Percentiles rank a stretch among this genome's conserved stretches.
Evolutionary conservation across 1,140 invertebrate genomes (phyloP).

Genomic region (Micrasema longulum): DNA sequence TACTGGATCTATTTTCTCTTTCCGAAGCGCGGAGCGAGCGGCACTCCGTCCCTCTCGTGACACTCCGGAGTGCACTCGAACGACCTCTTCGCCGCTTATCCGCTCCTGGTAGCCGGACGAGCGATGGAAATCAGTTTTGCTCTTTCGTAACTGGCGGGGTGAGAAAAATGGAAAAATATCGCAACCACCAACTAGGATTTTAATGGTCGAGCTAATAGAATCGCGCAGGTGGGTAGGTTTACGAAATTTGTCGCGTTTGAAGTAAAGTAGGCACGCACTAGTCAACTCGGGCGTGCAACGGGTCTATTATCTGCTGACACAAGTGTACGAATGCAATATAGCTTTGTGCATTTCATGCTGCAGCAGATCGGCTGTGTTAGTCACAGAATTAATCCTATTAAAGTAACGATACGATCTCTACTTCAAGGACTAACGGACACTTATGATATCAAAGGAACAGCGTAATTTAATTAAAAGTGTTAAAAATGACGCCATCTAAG

Average conservation of each 20-base stretch:
- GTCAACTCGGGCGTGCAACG: not conserved
- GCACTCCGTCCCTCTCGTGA: conserved; percentile 33
- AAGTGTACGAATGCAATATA: not conserved
- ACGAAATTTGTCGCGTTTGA: conserved; percentile 25
- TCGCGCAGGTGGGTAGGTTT: conserved; percentile 1
- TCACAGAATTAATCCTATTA: not conserved
- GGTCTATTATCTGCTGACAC: conserved; percentile 5
- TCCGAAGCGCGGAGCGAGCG: too few species aligned
- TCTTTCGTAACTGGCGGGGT: conserved; percentile 7
- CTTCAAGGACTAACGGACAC: not conserved
- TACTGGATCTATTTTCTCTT: too few species aligned
- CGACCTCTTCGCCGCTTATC: conserved; percentile 33
- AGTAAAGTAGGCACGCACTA: conserved; percentile 11
- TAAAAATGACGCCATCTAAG: not conserved
- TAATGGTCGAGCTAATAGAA: conserved; percentile 16
- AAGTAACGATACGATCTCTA: not conserved
- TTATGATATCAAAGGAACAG: not conserved
- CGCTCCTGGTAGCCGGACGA: conserved; percentile 39
- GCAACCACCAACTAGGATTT: conserved; percentile 3
- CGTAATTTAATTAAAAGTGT: too few species aligned
- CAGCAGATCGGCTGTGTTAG: not conserved
- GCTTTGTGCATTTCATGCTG: not conserved
- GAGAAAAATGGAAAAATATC: conserved; percentile 38
- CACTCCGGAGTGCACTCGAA: conserved; percentile 15
- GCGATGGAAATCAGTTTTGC: conserved; percentile 43